These are phyloP conservation scores for Pocota personata DNA, from an alignment of 2,888 invertebrate species.

Conservation along the genomic window DNA sequence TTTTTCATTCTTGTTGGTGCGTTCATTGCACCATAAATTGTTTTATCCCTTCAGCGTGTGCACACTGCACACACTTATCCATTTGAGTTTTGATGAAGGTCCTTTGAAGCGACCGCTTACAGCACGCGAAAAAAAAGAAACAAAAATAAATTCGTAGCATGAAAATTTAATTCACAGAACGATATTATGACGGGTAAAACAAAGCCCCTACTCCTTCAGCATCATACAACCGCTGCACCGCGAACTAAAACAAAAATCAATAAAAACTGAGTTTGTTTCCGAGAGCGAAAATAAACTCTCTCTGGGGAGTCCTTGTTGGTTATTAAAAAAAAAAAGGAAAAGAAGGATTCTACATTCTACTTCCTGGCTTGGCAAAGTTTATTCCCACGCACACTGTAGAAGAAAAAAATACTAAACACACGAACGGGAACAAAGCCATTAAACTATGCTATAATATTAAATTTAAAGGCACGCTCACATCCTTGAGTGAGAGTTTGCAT, in stretches of 20 bases:
- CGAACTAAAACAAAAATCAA: conserved; percentile 55
- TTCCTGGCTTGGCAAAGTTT: conserved; percentile 21
- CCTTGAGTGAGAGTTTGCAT: conserved; percentile 40
- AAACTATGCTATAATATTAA: conserved; percentile 65
- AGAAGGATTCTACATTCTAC: conserved; percentile 19
- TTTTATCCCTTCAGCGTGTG: neutral
- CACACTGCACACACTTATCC: conserved; percentile 11
- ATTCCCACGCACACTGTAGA: neutral
- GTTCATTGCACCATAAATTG: conserved; percentile 57
- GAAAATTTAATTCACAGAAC: conserved; percentile 65
- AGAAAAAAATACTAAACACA: conserved; percentile 31
- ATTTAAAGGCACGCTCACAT: conserved; percentile 67
- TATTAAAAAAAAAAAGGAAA: neutral
- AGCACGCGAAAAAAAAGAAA: conserved; percentile 10
- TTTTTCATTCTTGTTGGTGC: conserved; percentile 27
- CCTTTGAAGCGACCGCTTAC: conserved; percentile 48
- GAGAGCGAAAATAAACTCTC: conserved; percentile 56
- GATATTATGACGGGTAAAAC: conserved; percentile 34
- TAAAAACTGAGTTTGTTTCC: conserved; percentile 35
- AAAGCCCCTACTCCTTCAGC: conserved; percentile 1
- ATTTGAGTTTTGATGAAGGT: conserved; percentile 51
- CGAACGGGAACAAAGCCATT: conserved; percentile 58
- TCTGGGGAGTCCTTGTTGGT: conserved; percentile 11
- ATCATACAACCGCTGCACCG: conserved; percentile 20
- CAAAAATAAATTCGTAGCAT: conserved; percentile 43